Percentiles rank a stretch among this genome's conserved stretches.
Conservation (phyloP, 2,113 vertebrate species). For the Onychostoma macrolepis region DNA sequence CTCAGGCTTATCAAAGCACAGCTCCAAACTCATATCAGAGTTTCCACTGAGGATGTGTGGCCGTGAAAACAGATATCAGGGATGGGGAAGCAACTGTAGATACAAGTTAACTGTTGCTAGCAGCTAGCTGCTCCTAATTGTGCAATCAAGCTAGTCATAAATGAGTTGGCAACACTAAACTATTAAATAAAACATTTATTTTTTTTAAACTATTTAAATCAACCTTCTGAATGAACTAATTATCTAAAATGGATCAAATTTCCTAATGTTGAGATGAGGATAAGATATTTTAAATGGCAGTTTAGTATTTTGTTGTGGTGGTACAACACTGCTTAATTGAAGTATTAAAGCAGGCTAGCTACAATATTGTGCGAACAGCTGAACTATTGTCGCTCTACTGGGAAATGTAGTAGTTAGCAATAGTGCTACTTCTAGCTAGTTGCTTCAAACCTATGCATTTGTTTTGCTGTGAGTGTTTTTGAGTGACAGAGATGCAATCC, state of each 20-base stretch:
- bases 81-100: not conserved
- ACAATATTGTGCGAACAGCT: not conserved
- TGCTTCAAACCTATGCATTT: not conserved
- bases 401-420: not conserved
- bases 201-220: not conserved
- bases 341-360: not conserved
- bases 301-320: not conserved
- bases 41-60: constrained; percentile 74
- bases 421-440: not conserved
- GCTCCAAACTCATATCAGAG: constrained; percentile 42
- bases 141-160: not conserved
- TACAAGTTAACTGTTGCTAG: not conserved
- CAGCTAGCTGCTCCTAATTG: not conserved
- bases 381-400: not conserved
- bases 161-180: not conserved
- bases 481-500: constrained; percentile 49
- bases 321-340: not conserved
- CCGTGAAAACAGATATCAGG: constrained; percentile 53
- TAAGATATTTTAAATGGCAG: not conserved
- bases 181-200: too few relatives aligned
- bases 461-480: not conserved
- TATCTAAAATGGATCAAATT: not conserved
- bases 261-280: not conserved
- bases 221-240: not conserved
- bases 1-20: constrained; percentile 38